Percentiles rank a stretch among this genome's conserved stretches.
These are phyloP conservation scores for Rhyacophila evoluta DNA, from an alignment of 2,888 invertebrate genomes.

Conservation along the genomic window DNA sequence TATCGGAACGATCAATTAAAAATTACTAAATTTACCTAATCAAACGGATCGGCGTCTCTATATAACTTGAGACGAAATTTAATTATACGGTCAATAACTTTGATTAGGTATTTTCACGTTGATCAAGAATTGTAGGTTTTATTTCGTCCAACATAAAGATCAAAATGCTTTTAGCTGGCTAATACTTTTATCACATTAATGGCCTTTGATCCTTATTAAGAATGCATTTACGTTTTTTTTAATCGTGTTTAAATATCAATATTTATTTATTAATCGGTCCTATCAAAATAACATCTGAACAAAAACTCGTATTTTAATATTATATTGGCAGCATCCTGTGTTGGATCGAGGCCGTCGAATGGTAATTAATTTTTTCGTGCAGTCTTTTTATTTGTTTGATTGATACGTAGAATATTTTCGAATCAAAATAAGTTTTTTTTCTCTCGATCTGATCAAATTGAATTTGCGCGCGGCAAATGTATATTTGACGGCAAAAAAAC, in stretches of 20 bases:
- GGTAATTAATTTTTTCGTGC: neutral
- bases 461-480: neutral
- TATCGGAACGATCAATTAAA: too few species aligned
- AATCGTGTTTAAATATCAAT: neutral
- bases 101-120: too few species aligned
- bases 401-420: neutral
- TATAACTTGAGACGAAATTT: too few species aligned
- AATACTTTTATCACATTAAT: neutral
- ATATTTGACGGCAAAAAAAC: too few species aligned
- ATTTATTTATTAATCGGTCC: constrained; percentile 10
- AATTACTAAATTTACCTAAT: too few species aligned
- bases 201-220: neutral
- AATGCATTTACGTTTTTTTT: neutral
- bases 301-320: neutral
- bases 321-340: constrained; percentile 6
- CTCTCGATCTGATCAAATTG: neutral
- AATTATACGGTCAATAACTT: too few species aligned
- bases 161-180: too few species aligned
- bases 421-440: neutral
- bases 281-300: neutral
- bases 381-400: neutral
- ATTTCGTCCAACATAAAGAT: too few species aligned
- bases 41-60: too few species aligned
- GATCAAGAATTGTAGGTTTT: too few species aligned
- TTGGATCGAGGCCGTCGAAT: neutral